These are phyloP conservation scores for Pholis gunnellus DNA, from an alignment of 2,113 vertebrate species.

Conservation along the genomic window DNA sequence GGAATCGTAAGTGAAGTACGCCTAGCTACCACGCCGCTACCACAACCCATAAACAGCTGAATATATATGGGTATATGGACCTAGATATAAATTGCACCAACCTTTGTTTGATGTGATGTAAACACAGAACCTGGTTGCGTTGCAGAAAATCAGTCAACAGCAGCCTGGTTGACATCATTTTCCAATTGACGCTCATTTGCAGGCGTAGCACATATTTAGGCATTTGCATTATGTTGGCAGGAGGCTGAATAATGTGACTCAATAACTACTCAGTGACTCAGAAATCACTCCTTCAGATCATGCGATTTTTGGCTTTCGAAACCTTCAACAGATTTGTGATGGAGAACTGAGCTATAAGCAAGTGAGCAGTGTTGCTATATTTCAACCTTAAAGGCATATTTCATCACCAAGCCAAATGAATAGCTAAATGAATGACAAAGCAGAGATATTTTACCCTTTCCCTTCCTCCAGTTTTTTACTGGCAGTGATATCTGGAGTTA, in stretches of 20 bases:
- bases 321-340: neutral
- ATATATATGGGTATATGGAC: neutral
- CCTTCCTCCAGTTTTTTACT: neutral
- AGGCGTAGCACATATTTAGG: neutral
- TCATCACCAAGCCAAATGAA: neutral
- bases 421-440: neutral
- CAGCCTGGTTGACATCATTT: neutral
- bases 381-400: neutral
- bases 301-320: slow-evolving; percentile 2
- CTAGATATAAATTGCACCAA: neutral
- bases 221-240: neutral
- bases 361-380: neutral
- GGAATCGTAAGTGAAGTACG: neutral
- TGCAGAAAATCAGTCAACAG: neutral
- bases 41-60: neutral
- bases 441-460: neutral
- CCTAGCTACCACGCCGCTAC: neutral
- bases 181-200: neutral
- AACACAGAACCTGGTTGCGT: neutral
- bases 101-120: neutral
- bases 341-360: neutral
- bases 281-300: neutral
- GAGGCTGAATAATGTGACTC: slow-evolving; percentile 5
- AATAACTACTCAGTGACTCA: slow-evolving; percentile 10
- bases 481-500: neutral